Evolutionary conservation across 2,113 vertebrate species (phyloP).

Genomic region (Lipotes vexillifer): DNA sequence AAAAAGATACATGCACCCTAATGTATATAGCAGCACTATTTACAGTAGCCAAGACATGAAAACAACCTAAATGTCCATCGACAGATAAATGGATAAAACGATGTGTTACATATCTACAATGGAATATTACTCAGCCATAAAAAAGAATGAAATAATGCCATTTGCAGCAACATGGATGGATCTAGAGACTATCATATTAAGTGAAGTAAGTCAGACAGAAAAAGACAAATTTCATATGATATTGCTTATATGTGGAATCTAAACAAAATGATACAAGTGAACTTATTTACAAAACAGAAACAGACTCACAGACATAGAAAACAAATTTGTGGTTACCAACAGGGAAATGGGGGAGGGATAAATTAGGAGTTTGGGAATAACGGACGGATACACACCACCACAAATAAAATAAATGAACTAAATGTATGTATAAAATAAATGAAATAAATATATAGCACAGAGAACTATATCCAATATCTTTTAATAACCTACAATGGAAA

Average conservation of each 20-base stretch:
- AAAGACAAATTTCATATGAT: background rate
- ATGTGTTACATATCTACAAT: background rate
- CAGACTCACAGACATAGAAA: background rate
- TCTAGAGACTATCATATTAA: background rate
- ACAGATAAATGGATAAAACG: background rate
- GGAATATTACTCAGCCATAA: background rate
- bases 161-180: background rate
- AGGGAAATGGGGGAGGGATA: background rate
- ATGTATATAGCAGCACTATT: background rate
- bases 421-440: background rate
- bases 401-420: background rate
- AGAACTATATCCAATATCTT: background rate
- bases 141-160: background rate
- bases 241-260: background rate
- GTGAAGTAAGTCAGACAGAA: background rate
- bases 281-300: background rate
- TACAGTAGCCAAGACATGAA: background rate
- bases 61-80: background rate
- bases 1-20: background rate
- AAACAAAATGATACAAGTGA: too few relatives aligned
- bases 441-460: background rate
- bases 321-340: background rate
- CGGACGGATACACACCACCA: background rate
- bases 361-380: background rate
- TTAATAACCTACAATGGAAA: background rate